Evolutionary conservation across 2,888 invertebrate genomes (phyloP).

Genomic region (Oligia fasciuncula): DNA sequence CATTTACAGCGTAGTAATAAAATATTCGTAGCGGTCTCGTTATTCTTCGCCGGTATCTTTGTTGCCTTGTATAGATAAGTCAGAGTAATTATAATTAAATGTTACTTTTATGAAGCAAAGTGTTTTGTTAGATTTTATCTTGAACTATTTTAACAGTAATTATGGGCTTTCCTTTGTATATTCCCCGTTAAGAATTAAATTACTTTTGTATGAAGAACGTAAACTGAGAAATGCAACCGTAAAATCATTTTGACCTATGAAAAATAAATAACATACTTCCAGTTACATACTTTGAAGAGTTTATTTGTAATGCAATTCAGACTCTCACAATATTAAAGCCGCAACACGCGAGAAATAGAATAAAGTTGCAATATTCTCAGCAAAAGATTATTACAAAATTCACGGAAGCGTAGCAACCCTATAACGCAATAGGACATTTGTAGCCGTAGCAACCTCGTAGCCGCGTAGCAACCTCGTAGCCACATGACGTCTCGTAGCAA

Average conservation of each 20-base stretch:
- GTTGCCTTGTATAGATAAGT: slow-evolving; percentile 48
- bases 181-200: not conserved
- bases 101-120: slow-evolving; percentile 45
- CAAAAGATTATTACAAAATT: slow-evolving; percentile 39
- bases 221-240: not conserved
- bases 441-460: slow-evolving; percentile 47
- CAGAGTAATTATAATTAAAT: slow-evolving; percentile 53
- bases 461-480: slow-evolving; percentile 19
- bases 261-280: not conserved
- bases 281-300: not conserved
- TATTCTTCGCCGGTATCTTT: slow-evolving; percentile 53
- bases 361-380: slow-evolving; percentile 4
- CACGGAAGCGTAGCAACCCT: slow-evolving; percentile 43
- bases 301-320: slow-evolving; percentile 3
- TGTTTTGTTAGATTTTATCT: slow-evolving; percentile 33
- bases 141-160: slow-evolving; percentile 19
- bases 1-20: slow-evolving; percentile 48
- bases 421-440: slow-evolving; percentile 22
- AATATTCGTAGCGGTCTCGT: slow-evolving; percentile 50
- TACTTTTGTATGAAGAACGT: not conserved
- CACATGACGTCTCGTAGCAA: slow-evolving; percentile 54
- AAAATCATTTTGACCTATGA: not conserved
- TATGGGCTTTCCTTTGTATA: not conserved
- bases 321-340: not conserved
- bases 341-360: not conserved